Conservation (phyloP, 2,113 vertebrate genomes). For the Brienomyrus longianalis region DNA sequence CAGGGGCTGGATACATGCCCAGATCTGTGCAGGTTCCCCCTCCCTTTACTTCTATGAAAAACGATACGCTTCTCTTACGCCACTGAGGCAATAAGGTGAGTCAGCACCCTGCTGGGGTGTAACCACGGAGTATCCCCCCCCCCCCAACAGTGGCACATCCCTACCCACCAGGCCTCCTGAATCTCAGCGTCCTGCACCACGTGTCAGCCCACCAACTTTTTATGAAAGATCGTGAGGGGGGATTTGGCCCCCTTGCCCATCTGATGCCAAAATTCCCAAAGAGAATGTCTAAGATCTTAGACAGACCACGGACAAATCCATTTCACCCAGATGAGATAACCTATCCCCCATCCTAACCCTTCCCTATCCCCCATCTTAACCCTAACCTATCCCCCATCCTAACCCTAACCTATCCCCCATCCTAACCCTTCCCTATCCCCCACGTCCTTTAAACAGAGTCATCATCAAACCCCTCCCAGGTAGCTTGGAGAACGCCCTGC, state of each 20-base stretch:
- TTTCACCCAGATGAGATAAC: not conserved
- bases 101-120: not conserved
- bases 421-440: too few relatives aligned
- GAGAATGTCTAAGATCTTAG: not conserved
- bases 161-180: not conserved
- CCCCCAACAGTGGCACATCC: too few relatives aligned
- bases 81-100: not conserved
- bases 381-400: too few relatives aligned
- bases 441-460: not conserved
- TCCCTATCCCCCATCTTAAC: too few relatives aligned
- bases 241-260: not conserved
- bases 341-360: not conserved
- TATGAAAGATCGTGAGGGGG: not conserved
- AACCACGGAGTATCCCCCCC: too few relatives aligned
- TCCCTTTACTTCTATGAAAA: not conserved
- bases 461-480: not conserved
- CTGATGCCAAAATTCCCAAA: not conserved
- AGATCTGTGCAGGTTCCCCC: not conserved
- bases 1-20: not conserved
- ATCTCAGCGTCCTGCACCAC: too few relatives aligned
- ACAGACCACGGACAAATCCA: not conserved
- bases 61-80: not conserved
- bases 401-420: not conserved
- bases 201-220: not conserved
- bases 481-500: not conserved